Conservation (phyloP, 2,113 vertebrate genomes). For the Ptilorrhoa leucosticta region DNA sequence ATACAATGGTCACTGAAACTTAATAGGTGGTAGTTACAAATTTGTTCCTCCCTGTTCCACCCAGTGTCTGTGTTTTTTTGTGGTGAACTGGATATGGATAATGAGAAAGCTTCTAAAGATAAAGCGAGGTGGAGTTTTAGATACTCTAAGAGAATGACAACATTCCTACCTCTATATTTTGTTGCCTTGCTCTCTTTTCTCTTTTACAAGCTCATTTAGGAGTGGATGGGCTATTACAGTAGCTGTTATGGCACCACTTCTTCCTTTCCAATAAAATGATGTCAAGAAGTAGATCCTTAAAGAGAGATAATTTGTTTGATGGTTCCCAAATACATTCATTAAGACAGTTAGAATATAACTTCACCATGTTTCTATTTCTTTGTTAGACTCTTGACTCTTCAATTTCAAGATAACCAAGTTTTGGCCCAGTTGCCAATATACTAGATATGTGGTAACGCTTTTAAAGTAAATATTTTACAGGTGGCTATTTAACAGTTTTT, state of each 20-base stretch:
- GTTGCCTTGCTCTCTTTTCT: neutral
- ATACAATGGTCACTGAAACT: neutral
- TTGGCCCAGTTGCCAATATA: neutral
- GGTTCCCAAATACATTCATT: neutral
- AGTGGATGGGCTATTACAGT: neutral
- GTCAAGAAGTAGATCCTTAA: neutral
- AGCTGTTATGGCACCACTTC: neutral
- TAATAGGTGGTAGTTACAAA: neutral
- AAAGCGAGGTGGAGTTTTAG: neutral
- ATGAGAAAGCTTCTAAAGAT: neutral
- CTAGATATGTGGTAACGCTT: neutral
- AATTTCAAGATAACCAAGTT: neutral
- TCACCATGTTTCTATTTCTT: neutral
- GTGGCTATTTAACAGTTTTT: neutral
- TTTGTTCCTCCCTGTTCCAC: neutral
- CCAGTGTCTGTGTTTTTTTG: neutral
- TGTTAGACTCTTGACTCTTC: neutral
- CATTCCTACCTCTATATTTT: neutral
- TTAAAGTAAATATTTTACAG: neutral
- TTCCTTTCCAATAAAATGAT: neutral
- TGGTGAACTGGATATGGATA: neutral
- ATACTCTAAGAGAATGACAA: neutral
- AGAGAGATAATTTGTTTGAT: neutral
- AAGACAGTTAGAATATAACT: neutral
- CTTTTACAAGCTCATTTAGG: neutral